Conservation (phyloP, 1,140 invertebrate species). For the Drosophila triauraria region DNA sequence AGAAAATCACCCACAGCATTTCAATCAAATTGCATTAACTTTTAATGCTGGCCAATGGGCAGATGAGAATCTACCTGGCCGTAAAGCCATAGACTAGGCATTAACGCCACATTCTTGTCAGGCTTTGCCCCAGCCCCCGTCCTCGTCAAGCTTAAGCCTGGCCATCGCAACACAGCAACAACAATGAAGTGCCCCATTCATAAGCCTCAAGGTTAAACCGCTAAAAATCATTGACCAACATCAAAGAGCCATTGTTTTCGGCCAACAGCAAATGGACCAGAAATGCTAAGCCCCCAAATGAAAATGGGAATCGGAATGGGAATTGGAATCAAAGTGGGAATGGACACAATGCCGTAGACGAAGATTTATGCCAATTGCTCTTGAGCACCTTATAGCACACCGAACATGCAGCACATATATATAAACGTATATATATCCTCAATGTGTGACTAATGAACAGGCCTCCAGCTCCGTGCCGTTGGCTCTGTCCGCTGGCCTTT, state of each 20-base stretch:
- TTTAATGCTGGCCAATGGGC: slow-evolving; percentile 51
- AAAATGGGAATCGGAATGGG: slow-evolving; percentile 29
- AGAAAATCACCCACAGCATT: slow-evolving; percentile 18
- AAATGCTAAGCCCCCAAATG: slow-evolving; percentile 50
- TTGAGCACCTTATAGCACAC: slow-evolving; percentile 65
- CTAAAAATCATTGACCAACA: slow-evolving; percentile 82
- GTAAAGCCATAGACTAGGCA: slow-evolving; percentile 34
- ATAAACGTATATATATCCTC: slow-evolving; percentile 15
- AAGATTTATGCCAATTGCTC: slow-evolving; percentile 78
- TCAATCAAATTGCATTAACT: slow-evolving; percentile 67
- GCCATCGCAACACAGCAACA: slow-evolving; percentile 12
- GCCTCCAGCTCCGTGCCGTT: slow-evolving; percentile 2
- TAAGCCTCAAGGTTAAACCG: slow-evolving; percentile 77
- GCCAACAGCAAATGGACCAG: slow-evolving; percentile 55
- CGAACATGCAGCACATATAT: slow-evolving; percentile 5
- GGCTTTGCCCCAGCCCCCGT: slow-evolving; percentile 20
- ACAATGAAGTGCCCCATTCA: slow-evolving; percentile 70
- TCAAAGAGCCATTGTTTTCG: slow-evolving; percentile 72
- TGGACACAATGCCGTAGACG: slow-evolving; percentile 43
- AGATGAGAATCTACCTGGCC: slow-evolving; percentile 41
- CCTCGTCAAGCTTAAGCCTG: background rate
- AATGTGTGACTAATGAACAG: slow-evolving; percentile 76
- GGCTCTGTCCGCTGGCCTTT: slow-evolving; percentile 44
- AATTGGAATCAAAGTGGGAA: slow-evolving; percentile 42
- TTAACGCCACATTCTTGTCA: slow-evolving; percentile 53